Percentiles rank a stretch among this genome's conserved stretches.
phyloP scores from a whole-genome alignment of 2,113 vertebrate genomes.

The Megaleporinus macrocephalus region DNA sequence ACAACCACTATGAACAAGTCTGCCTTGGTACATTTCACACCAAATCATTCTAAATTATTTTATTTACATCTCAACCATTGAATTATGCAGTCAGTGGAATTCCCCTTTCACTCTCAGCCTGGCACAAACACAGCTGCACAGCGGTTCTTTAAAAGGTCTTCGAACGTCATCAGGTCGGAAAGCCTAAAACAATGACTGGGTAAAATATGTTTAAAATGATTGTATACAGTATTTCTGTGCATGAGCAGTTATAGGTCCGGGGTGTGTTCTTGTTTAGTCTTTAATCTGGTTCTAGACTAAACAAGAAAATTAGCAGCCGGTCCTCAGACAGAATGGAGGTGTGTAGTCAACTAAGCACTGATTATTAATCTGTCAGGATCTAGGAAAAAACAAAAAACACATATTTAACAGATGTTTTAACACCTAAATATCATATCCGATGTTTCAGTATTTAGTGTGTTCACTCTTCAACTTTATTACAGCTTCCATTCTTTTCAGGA shows the following conservation, averaged over 20 bases:
- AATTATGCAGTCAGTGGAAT: not conserved
- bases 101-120: not conserved
- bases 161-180: slow-evolving; percentile 18
- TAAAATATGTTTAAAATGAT: not conserved
- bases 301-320: not conserved
- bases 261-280: slow-evolving; percentile 1
- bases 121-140: slow-evolving; percentile 35
- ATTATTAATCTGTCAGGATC: too few relatives aligned
- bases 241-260: slow-evolving; percentile 1
- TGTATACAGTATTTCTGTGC: not conserved
- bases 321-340: not conserved
- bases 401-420: too few relatives aligned
- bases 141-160: slow-evolving; percentile 23
- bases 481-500: too few relatives aligned
- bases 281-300: not conserved
- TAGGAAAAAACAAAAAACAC: too few relatives aligned
- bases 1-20: too few relatives aligned
- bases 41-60: too few relatives aligned
- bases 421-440: too few relatives aligned
- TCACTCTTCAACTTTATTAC: too few relatives aligned
- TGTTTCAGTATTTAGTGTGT: too few relatives aligned
- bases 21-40: too few relatives aligned
- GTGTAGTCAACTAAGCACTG: too few relatives aligned
- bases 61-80: too few relatives aligned
- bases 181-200: slow-evolving; percentile 30